Conservation (phyloP, 2,113 vertebrate species). For the Phalacrocorax brasilianus region DNA sequence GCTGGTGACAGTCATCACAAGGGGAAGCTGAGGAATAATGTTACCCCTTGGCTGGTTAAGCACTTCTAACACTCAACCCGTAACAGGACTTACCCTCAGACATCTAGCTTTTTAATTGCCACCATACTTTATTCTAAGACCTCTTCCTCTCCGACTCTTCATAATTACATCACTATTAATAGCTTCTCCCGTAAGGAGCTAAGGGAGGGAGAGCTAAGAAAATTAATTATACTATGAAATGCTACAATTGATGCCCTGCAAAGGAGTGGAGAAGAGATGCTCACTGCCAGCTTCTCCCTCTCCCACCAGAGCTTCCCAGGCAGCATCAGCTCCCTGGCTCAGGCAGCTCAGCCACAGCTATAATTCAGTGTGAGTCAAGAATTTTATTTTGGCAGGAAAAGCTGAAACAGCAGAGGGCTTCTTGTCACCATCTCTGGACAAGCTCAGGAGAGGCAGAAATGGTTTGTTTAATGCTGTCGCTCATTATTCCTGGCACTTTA, state of each 20-base stretch:
- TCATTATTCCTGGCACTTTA: slow-evolving; percentile 49
- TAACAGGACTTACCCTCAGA: not conserved
- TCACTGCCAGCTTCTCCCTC: not conserved
- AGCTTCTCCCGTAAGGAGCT: not conserved
- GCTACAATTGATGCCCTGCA: not conserved
- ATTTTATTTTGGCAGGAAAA: slow-evolving; percentile 12
- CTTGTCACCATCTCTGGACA: slow-evolving; percentile 9
- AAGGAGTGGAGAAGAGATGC: not conserved
- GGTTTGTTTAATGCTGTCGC: slow-evolving; percentile 38
- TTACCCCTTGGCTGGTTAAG: not conserved
- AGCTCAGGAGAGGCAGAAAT: slow-evolving; percentile 39
- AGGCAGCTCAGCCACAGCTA: not conserved
- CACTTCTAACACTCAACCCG: not conserved
- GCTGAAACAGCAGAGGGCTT: slow-evolving; percentile 50
- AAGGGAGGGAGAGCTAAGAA: not conserved
- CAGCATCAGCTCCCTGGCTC: not conserved
- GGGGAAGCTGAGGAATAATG: not conserved
- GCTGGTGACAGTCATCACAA: not conserved
- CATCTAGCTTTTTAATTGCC: not conserved
- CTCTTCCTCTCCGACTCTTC: not conserved
- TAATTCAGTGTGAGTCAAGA: not conserved
- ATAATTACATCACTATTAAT: not conserved
- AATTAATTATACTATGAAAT: not conserved
- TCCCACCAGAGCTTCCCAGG: not conserved
- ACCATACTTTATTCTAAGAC: not conserved